Evolutionary conservation across 2,113 vertebrate species (phyloP).

Genomic region (Panthera tigris): DNA sequence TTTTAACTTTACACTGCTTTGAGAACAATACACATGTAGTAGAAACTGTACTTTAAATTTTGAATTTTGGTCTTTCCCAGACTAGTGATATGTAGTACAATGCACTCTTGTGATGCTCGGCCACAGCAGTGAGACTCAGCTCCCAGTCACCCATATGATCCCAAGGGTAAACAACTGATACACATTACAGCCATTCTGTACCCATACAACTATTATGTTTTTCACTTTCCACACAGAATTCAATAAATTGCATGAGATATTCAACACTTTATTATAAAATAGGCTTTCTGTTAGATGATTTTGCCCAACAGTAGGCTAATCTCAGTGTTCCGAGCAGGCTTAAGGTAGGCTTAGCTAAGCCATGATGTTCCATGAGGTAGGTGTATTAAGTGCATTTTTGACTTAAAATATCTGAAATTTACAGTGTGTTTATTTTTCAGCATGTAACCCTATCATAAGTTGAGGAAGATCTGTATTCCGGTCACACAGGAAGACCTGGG

Average conservation of each 20-base stretch:
- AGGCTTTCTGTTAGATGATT: background rate
- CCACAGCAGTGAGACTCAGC: background rate
- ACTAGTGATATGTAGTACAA: background rate
- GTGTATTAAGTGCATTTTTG: background rate
- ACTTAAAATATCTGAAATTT: background rate
- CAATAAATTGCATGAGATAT: background rate
- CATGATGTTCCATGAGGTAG: background rate
- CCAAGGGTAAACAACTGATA: background rate
- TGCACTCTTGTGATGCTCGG: background rate
- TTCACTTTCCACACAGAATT: background rate
- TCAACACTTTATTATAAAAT: background rate
- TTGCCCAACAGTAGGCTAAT: background rate
- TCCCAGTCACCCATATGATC: background rate
- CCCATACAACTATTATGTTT: background rate
- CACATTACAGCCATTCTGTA: background rate
- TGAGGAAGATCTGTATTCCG: background rate
- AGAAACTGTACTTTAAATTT: background rate
- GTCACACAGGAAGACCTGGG: background rate
- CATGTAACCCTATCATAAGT: background rate
- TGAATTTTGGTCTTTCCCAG: background rate
- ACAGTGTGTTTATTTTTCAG: background rate
- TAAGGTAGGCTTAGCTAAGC: background rate
- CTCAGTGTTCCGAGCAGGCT: background rate
- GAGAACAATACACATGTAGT: background rate
- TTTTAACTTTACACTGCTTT: background rate